Evolutionary conservation across 1,140 invertebrate genomes (phyloP).

Genomic region (Sycophaga agraensis): DNA sequence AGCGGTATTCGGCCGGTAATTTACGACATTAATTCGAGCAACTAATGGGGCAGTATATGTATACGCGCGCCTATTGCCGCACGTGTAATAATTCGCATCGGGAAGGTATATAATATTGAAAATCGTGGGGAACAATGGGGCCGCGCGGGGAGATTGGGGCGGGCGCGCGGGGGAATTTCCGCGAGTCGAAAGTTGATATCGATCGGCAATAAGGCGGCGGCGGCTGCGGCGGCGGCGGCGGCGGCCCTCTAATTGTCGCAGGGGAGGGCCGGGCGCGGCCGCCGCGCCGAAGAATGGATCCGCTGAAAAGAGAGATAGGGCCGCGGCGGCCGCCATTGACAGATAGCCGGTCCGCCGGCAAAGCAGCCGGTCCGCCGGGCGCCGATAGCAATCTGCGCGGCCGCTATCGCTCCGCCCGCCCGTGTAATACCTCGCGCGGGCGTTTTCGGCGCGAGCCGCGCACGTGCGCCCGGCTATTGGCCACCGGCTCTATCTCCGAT

Average conservation of each 20-base stretch:
- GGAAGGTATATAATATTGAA: slow-evolving; percentile 2
- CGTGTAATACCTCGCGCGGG: slow-evolving; percentile 37
- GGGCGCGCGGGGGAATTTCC: too few relatives aligned
- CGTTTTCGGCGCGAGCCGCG: slow-evolving; percentile 25
- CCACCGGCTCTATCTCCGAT: slow-evolving; percentile 48
- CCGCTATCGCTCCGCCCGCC: slow-evolving; percentile 25
- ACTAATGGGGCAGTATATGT: slow-evolving; percentile 8
- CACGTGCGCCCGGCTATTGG: slow-evolving; percentile 21
- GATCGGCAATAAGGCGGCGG: too few relatives aligned
- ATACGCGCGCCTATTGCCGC: neutral
- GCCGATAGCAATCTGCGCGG: slow-evolving; percentile 9
- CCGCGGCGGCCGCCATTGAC: neutral
- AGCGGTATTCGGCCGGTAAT: slow-evolving; percentile 8
- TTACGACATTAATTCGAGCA: slow-evolving; percentile 13
- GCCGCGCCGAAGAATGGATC: neutral
- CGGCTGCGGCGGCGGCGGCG: too few relatives aligned
- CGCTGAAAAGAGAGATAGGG: neutral
- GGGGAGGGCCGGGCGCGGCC: neutral
- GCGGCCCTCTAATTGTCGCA: too few relatives aligned
- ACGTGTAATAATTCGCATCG: neutral
- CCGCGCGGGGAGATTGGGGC: too few relatives aligned
- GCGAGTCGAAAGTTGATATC: too few relatives aligned
- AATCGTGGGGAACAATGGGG: neutral
- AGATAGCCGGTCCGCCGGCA: too few relatives aligned
- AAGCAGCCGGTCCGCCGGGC: neutral